Conservation (phyloP, 2,113 vertebrate species). For the Syngnathus floridae region DNA sequence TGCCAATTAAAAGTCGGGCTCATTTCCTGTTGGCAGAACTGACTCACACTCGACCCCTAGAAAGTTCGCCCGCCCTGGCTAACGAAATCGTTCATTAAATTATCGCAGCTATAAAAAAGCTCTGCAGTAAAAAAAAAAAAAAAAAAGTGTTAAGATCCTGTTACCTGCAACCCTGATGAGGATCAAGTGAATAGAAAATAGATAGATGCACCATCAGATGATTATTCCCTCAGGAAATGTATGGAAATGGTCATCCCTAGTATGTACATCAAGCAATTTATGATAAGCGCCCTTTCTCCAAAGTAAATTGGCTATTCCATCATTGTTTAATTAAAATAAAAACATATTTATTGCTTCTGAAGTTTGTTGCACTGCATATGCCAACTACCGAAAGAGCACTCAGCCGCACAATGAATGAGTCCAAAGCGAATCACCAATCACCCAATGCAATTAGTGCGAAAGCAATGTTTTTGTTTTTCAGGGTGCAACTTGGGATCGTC, state of each 20-base stretch:
- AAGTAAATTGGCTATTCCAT: conserved; percentile 39
- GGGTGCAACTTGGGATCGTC: neutral
- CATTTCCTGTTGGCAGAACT: conserved; percentile 6
- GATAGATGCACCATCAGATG: neutral
- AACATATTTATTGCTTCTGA: conserved; percentile 21
- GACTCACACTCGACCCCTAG: neutral
- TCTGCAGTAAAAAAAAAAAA: neutral
- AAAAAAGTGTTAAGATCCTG: neutral
- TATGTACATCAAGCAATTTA: neutral
- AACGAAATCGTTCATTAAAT: neutral
- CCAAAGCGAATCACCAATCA: conserved; percentile 37
- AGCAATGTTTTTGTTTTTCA: conserved; percentile 10
- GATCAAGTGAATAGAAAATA: neutral
- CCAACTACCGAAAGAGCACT: conserved; percentile 25
- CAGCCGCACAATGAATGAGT: conserved; percentile 27
- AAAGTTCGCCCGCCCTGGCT: neutral
- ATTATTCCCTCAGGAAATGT: neutral
- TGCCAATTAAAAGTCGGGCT: neutral
- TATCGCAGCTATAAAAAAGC: neutral
- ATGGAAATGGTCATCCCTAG: neutral
- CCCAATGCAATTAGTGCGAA: conserved; percentile 31
- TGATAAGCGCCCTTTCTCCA: neutral
- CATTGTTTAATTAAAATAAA: conserved; percentile 31
- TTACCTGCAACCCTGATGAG: neutral
- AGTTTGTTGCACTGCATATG: conserved; percentile 8